Evolutionary conservation across 2,888 invertebrate genomes (phyloP).

Genomic region (Stenodera caucasica): DNA sequence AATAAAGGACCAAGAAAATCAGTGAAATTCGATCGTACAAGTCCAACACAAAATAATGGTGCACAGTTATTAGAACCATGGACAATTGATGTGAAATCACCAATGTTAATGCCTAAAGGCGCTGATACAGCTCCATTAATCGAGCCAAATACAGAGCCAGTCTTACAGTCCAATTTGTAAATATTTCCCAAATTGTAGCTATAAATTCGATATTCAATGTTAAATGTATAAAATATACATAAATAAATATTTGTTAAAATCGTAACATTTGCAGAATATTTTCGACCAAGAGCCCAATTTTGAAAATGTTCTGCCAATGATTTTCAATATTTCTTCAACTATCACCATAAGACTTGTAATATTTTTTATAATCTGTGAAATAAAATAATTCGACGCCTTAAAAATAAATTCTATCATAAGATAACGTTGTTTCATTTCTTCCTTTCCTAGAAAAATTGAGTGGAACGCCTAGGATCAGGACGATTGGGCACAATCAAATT

Average conservation of each 20-base stretch:
- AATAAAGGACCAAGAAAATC: conserved; percentile 65
- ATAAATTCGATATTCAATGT: conserved; percentile 17
- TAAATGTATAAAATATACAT: conserved; percentile 17
- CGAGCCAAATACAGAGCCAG: conserved; percentile 27
- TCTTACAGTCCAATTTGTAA: conserved; percentile 28
- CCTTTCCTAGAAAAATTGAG: no score
- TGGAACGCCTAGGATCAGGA: no score
- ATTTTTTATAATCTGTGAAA: neutral
- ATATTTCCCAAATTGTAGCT: conserved; percentile 11
- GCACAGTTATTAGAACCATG: conserved; percentile 50
- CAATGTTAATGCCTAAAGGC: conserved; percentile 35
- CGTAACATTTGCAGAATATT: conserved; percentile 15
- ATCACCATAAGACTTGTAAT: neutral
- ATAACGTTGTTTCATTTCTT: no score
- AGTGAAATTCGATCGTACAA: conserved; percentile 65
- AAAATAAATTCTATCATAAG: neutral
- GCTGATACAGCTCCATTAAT: conserved; percentile 45
- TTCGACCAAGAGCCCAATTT: conserved; percentile 25
- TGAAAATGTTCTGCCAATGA: conserved; percentile 17
- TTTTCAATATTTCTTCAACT: neutral
- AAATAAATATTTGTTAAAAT: conserved; percentile 6
- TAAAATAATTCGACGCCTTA: neutral
- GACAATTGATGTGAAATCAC: conserved; percentile 48
- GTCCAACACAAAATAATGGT: conserved; percentile 39
- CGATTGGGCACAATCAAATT: neutral